phyloP scores from a whole-genome alignment of 2,888 invertebrate species.

The Malacosoma neustria region DNA sequence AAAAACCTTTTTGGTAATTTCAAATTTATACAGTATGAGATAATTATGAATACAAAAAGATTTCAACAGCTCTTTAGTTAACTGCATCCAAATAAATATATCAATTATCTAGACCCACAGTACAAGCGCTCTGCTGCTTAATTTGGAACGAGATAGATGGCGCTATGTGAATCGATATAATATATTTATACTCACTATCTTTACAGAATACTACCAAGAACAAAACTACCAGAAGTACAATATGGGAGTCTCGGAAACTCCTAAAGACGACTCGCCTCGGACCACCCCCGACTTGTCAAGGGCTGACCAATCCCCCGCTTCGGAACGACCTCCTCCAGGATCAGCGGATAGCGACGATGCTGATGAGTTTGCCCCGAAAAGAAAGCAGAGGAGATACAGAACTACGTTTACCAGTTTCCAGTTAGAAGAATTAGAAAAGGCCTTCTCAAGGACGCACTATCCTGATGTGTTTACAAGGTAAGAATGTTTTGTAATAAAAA shows the following conservation, averaged over 20 bases:
- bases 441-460: slow-evolving; percentile 97
- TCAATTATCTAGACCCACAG: too few species aligned
- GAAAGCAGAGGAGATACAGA: slow-evolving; percentile 92
- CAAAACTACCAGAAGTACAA: slow-evolving; percentile 47
- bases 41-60: too few species aligned
- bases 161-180: too few species aligned
- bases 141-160: too few species aligned
- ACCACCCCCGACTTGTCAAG: slow-evolving; percentile 58
- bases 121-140: too few species aligned
- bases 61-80: too few species aligned
- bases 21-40: too few species aligned
- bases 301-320: slow-evolving; percentile 54
- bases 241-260: slow-evolving; percentile 55
- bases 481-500: too few species aligned
- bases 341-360: slow-evolving; percentile 79
- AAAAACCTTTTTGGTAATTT: too few species aligned
- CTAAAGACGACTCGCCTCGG: slow-evolving; percentile 57
- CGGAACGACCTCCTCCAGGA: slow-evolving; percentile 68
- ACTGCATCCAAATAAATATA: too few species aligned
- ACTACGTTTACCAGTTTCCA: slow-evolving; percentile 97
- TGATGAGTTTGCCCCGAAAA: slow-evolving; percentile 88
- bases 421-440: slow-evolving; percentile 96
- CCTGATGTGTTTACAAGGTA: slow-evolving; percentile 98
- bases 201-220: slow-evolving; percentile 60
- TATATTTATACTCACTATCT: too few species aligned